Conservation (phyloP, 2,797 vertebrate genomes). For the Peromyscus attwateri region DNA sequence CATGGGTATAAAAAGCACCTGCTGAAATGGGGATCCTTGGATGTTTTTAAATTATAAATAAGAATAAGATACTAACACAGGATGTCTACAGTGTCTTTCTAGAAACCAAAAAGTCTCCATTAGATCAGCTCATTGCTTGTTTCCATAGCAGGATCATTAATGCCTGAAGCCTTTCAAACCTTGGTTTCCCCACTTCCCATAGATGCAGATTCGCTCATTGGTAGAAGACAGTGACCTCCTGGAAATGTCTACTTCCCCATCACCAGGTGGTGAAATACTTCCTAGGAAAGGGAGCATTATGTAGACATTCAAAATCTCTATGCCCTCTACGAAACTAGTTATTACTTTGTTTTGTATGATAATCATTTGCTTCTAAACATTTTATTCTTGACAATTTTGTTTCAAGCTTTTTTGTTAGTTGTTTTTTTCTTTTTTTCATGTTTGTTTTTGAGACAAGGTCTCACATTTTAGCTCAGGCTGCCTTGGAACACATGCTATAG, state of each 20-base stretch:
- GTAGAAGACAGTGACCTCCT: background rate
- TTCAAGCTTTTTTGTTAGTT: background rate
- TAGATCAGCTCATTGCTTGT: background rate
- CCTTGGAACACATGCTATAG: background rate
- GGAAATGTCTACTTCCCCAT: constrained; percentile 20
- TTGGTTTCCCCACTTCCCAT: background rate
- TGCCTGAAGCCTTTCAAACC: background rate
- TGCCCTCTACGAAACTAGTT: background rate
- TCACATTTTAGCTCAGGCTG: background rate
- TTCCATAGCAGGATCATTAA: background rate
- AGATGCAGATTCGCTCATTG: background rate
- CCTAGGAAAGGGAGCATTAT: background rate
- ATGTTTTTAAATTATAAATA: constrained; percentile 17
- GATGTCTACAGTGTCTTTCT: background rate
- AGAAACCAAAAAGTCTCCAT: background rate
- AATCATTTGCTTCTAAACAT: background rate
- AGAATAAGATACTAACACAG: background rate
- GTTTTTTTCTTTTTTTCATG: background rate
- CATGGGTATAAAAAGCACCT: background rate
- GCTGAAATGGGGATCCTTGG: background rate
- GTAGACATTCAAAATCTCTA: constrained; percentile 45
- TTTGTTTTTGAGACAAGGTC: background rate
- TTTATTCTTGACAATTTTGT: background rate
- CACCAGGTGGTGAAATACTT: background rate
- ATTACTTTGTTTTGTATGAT: background rate